Base-by-base conservation (phyloP, 2,113 vertebrate genomes). In the Todiramphus saurophagus region DNA sequence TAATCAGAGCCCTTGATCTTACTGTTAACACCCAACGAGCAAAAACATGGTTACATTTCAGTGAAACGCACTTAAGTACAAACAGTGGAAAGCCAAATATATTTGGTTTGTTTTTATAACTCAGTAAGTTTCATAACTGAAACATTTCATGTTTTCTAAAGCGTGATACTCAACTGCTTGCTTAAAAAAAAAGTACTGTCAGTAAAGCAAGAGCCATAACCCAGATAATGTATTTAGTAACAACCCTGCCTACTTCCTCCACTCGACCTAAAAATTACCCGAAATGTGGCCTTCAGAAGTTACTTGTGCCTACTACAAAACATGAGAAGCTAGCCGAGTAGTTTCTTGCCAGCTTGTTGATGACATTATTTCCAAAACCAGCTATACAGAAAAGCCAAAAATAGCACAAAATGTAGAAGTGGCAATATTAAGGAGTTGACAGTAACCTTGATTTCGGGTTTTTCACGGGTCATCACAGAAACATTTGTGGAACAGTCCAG, bases 211-310 rank as follows among this genome's bases (percentile, higher is more conserved):
- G 58, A 81, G 64, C 68, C 39, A 70, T 90, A 94, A 96, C 92
- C 92, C 80, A 96, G 79, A 95, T 90, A 93, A 90, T 43, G 60
- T 18, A 88, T 92, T 92, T 92, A 90, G 75, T 70, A 96, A 96
- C 90, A 94, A 86, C 55, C 39, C 85, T 93, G 87, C 78, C 89
- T 95, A 77, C 83, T 88, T 91, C 93, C 80, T 94, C 56, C 67
- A 76, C 48, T 79, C 83, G 74, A 51, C 72, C 87, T 67, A 55
- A 94, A 91, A 92, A 70, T 62, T 7, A 92, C 37, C 44, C 83
- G n/a, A 73, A 95, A 69, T 21, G 21, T 1, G 13, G 94, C 64
- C 85, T 90, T 88, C 90, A 72, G 31, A 88, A 94, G 56, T 67
- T 60, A 73, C 21, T 88, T 63, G 79, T 83, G 48, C 79, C 79